phyloP scores from a whole-genome alignment of 2,797 vertebrate genomes.

The Cichlasoma orientale region DNA sequence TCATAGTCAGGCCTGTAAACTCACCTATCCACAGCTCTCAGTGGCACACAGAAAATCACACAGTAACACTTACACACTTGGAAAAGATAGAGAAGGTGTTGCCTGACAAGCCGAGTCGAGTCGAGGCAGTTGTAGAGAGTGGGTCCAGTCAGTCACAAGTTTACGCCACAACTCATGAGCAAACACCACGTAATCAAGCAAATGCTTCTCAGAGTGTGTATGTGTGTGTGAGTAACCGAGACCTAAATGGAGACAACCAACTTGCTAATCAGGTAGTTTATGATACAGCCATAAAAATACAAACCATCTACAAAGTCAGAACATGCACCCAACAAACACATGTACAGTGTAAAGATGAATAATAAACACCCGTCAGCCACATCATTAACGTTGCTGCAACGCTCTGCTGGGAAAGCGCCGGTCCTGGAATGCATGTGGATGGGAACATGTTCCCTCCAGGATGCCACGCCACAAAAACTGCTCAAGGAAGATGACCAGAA shows the following conservation, averaged over 20 bases:
- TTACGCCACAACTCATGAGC: slow-evolving; percentile 4
- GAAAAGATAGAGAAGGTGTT: slow-evolving; percentile 14
- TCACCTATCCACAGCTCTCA: slow-evolving; percentile 1
- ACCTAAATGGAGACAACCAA: background rate
- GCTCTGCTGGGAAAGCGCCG: background rate
- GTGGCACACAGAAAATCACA: slow-evolving; percentile 1
- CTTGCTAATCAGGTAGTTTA: background rate
- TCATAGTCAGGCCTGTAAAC: background rate
- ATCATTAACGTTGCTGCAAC: background rate
- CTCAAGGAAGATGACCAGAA: background rate
- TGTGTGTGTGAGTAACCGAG: background rate
- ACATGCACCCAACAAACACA: background rate
- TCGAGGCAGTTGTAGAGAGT: background rate
- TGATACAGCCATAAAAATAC: background rate
- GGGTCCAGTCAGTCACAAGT: background rate
- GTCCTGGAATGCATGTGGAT: background rate
- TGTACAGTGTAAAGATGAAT: background rate
- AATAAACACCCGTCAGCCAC: background rate
- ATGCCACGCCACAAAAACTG: background rate
- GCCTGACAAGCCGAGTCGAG: slow-evolving; percentile 2
- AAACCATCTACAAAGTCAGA: slow-evolving; percentile 6
- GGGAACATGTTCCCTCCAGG: background rate
- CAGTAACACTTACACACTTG: slow-evolving; percentile 1
- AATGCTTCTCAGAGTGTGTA: background rate
- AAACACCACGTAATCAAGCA: slow-evolving; percentile 8